These are phyloP conservation scores for Ennomos quercinarius DNA, from an alignment of 2,888 invertebrate species.

Conservation along the genomic window DNA sequence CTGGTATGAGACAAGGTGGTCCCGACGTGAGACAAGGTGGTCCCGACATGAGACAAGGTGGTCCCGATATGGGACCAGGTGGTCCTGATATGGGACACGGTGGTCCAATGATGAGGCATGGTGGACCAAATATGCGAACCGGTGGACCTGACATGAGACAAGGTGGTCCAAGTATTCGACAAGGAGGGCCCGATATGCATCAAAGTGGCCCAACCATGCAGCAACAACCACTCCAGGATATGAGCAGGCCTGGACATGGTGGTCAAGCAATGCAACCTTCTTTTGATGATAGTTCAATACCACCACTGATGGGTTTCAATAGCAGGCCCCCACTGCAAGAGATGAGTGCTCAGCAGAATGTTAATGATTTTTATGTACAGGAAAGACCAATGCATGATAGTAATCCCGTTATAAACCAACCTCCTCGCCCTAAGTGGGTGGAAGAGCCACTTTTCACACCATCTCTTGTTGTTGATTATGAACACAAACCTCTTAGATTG, in stretches of 20 bases:
- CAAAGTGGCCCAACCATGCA: slow-evolving; percentile 18
- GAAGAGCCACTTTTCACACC: slow-evolving; percentile 82
- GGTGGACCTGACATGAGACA: slow-evolving; percentile 24
- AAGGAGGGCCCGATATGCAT: slow-evolving; percentile 17
- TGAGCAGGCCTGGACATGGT: slow-evolving; percentile 12
- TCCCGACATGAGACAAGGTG: slow-evolving; percentile 31
- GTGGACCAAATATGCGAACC: slow-evolving; percentile 20
- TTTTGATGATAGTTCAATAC: slow-evolving; percentile 22
- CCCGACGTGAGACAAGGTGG: slow-evolving; percentile 9
- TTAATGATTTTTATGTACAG: slow-evolving; percentile 25
- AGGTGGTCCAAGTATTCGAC: slow-evolving; percentile 17
- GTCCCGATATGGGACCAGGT: slow-evolving; percentile 32
- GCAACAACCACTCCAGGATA: slow-evolving; percentile 13
- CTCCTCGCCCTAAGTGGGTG: slow-evolving; percentile 57
- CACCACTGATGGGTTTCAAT: slow-evolving; percentile 18
- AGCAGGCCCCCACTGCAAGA: slow-evolving; percentile 32
- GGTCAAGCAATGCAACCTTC: slow-evolving; percentile 12
- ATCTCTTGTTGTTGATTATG: slow-evolving; percentile 89
- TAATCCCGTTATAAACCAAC: slow-evolving; percentile 34
- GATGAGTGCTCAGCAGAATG: slow-evolving; percentile 32
- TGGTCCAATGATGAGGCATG: slow-evolving; percentile 24
- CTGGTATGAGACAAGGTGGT: slow-evolving; percentile 7
- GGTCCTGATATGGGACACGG: slow-evolving; percentile 26
- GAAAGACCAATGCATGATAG: slow-evolving; percentile 37
- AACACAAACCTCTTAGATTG: slow-evolving; percentile 86